Evolutionary conservation across 2,888 invertebrate species (phyloP).

Genomic region (Drosophila barbarae): DNA sequence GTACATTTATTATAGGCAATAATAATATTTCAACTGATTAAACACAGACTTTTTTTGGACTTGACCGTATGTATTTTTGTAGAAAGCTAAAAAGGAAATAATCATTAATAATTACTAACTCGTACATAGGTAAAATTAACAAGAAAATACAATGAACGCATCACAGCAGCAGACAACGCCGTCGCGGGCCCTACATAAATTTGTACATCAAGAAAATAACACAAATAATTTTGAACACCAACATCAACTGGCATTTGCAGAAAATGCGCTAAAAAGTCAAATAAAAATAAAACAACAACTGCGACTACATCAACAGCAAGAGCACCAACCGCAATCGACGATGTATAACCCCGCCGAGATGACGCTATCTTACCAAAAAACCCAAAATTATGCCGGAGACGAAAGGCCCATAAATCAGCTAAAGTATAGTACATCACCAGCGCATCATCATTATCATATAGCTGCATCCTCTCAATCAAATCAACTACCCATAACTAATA

Average conservation of each 20-base stretch:
- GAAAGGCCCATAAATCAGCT: background rate
- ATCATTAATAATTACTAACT: background rate
- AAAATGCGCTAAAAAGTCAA: constrained; percentile 54
- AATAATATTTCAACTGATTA: background rate
- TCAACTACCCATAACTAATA: constrained; percentile 34
- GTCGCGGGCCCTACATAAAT: constrained; percentile 6
- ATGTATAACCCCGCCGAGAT: constrained; percentile 1
- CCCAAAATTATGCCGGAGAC: background rate
- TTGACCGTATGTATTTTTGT: constrained; percentile 21
- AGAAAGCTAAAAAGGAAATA: background rate
- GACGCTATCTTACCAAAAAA: background rate
- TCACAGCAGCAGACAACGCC: constrained; percentile 5
- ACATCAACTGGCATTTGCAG: constrained; percentile 23
- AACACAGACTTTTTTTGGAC: constrained; percentile 8
- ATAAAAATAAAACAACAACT: constrained; percentile 60
- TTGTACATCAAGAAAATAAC: constrained; percentile 6
- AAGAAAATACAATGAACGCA: constrained; percentile 7
- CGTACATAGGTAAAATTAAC: constrained; percentile 4
- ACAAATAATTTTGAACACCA: constrained; percentile 10
- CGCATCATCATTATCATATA: background rate
- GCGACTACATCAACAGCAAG: constrained; percentile 20
- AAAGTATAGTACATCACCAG: constrained; percentile 1
- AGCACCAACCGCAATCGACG: constrained; percentile 25
- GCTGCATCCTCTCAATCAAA: constrained; percentile 23
- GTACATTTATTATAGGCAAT: constrained; percentile 11